Evolutionary conservation across 2,888 invertebrate species (phyloP).

Genomic region (Steromphala cineraria): DNA sequence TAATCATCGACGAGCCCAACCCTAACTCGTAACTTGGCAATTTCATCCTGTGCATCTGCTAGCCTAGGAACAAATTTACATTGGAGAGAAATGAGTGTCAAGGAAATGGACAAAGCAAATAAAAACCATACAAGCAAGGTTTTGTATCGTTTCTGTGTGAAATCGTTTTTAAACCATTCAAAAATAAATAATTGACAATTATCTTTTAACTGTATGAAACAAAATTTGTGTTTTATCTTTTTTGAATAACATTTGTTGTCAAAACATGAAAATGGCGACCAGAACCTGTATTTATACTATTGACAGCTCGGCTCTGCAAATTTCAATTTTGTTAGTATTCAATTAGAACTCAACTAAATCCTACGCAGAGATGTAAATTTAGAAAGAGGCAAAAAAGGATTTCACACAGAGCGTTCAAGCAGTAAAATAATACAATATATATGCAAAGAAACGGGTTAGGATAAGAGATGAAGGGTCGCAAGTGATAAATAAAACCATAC

Average conservation of each 20-base stretch:
- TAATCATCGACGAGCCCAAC: constrained; percentile 68
- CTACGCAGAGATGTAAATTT: too few species aligned
- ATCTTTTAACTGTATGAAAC: too few species aligned
- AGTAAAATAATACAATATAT: neutral
- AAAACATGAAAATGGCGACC: too few species aligned
- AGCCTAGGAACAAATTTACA: constrained; percentile 47
- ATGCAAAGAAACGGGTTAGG: constrained; percentile 13
- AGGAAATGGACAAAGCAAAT: neutral
- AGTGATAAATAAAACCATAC: neutral
- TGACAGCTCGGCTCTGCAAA: too few species aligned
- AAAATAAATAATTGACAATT: too few species aligned
- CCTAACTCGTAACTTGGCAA: constrained; percentile 62
- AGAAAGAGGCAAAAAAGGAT: neutral
- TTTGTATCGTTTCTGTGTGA: neutral
- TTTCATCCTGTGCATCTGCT: constrained; percentile 67
- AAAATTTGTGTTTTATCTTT: too few species aligned
- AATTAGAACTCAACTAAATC: too few species aligned
- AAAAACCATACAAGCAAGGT: neutral
- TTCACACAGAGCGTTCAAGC: neutral
- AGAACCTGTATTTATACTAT: too few species aligned
- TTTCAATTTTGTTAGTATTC: too few species aligned
- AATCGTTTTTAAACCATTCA: neutral
- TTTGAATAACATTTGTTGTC: too few species aligned
- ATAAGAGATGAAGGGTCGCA: neutral
- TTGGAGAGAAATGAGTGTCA: constrained; percentile 11